Evolutionary conservation across 2,797 vertebrate species (phyloP).

Genomic region (Poeciliopsis paucimaculata): DNA sequence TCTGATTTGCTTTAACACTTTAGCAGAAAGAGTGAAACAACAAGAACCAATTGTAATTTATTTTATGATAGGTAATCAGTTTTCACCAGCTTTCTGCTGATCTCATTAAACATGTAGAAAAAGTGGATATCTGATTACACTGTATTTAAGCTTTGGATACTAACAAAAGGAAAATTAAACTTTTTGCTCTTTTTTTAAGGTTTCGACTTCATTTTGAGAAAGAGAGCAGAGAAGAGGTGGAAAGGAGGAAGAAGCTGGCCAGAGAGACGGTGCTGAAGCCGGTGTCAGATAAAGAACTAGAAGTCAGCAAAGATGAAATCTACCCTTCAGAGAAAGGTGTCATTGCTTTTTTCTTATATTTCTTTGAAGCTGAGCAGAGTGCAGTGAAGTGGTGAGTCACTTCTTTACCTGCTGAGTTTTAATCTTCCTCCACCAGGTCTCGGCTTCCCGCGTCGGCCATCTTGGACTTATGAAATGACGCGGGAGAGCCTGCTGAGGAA

Average conservation of each 20-base stretch:
- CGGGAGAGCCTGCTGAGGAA: constrained; percentile 85
- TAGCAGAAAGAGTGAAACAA: background rate
- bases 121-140: background rate
- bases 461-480: constrained; percentile 92
- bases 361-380: constrained; percentile 40
- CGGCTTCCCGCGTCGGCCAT: constrained; percentile 88
- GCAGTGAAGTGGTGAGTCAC: constrained; percentile 42
- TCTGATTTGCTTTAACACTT: too few species aligned
- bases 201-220: constrained; percentile 91
- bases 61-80: background rate
- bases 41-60: background rate
- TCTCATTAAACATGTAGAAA: background rate
- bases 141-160: background rate
- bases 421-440: constrained; percentile 80
- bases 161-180: background rate
- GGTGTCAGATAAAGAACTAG: constrained; percentile 83
- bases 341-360: constrained; percentile 32
- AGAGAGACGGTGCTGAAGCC: constrained; percentile 83
- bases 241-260: constrained; percentile 86
- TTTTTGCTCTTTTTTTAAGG: constrained; percentile 61
- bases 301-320: constrained; percentile 85
- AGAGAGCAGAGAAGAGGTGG: constrained; percentile 90
- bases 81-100: background rate
- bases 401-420: constrained; percentile 45
- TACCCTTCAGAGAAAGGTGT: constrained; percentile 85